Percentiles rank a stretch among this genome's conserved stretches.
Conservation (phyloP, 2,797 vertebrate genomes). For the Thaleichthys pacificus region DNA sequence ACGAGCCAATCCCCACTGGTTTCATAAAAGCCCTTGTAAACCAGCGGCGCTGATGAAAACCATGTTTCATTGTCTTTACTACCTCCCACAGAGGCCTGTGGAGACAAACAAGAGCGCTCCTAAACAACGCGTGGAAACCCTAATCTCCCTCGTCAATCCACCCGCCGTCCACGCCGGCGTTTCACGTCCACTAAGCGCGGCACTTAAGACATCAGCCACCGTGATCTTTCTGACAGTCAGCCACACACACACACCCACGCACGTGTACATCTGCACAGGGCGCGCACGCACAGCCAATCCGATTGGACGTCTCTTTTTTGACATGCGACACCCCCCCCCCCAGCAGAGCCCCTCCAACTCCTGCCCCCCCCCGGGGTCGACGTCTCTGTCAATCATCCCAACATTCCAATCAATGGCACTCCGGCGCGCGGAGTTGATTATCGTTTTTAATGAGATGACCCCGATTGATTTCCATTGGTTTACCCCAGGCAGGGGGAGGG, state of each 20-base stretch:
- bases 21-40: background rate
- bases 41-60: background rate
- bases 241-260: too few relatives aligned
- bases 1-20: background rate
- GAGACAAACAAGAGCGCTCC: too few relatives aligned
- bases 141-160: too few relatives aligned
- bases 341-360: conserved; percentile 23
- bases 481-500: conserved; percentile 32
- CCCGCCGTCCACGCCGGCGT: too few relatives aligned
- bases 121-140: too few relatives aligned
- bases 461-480: conserved; percentile 63
- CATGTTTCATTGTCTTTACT: background rate
- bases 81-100: background rate
- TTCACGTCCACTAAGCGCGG: too few relatives aligned
- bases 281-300: too few relatives aligned
- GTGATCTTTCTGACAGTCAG: background rate
- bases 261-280: background rate
- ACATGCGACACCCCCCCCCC: background rate
- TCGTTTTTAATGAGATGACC: conserved; percentile 63
- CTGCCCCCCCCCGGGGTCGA: conserved; percentile 25
- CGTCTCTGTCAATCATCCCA: conserved; percentile 62
- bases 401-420: conserved; percentile 60
- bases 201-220: too few relatives aligned
- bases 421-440: conserved; percentile 60
- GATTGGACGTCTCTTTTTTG: background rate